Conservation (phyloP, 1,140 invertebrate species). For the Rhopalosiphum maidis region DNA sequence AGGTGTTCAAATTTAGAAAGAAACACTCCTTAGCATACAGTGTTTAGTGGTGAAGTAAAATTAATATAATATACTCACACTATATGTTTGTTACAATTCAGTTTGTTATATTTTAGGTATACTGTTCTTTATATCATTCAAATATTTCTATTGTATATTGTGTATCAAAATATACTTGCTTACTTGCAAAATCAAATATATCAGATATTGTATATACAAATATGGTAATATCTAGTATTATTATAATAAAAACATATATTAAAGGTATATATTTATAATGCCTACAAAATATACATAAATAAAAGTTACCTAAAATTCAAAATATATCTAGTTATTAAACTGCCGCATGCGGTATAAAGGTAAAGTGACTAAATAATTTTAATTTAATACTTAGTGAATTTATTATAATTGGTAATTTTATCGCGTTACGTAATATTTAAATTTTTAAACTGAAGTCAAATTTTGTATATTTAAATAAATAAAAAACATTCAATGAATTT, state of each 20-base stretch:
- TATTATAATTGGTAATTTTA: not conserved
- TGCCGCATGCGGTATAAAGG: not conserved
- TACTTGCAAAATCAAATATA: not conserved
- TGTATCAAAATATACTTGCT: not conserved
- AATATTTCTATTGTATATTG: not conserved
- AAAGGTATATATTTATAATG: not conserved
- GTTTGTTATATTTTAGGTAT: not conserved
- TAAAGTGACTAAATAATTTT: not conserved
- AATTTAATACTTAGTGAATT: not conserved
- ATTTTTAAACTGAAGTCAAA: not conserved
- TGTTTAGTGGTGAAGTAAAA: not conserved
- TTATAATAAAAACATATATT: not conserved
- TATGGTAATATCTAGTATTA: not conserved
- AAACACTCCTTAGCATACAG: not conserved
- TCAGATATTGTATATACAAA: not conserved
- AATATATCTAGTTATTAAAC: not conserved
- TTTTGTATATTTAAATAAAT: not conserved
- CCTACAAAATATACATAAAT: not conserved
- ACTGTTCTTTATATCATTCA: not conserved
- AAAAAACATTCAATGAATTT: not conserved
- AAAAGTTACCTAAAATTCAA: not conserved
- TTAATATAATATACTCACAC: not conserved
- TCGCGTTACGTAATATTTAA: not conserved
- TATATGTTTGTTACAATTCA: not conserved
- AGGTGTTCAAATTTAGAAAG: not conserved